Conservation (phyloP, 1,140 invertebrate species). For the Paralvinella palmiformis region DNA sequence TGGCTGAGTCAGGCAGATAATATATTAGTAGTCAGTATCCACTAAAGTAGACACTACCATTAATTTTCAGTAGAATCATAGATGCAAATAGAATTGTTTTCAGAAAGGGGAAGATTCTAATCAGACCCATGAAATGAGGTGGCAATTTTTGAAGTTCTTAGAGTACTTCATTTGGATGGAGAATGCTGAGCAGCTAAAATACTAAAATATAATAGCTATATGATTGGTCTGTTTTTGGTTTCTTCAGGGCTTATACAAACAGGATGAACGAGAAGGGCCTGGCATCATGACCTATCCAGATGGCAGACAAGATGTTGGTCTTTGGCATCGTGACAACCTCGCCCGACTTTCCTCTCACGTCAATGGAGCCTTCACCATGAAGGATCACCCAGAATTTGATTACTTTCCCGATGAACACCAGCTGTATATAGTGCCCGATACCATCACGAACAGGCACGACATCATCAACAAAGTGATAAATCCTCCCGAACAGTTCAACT, state of each 20-base stretch:
- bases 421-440: background rate
- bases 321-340: conserved; percentile 44
- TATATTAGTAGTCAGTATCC: no score
- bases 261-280: conserved; percentile 45
- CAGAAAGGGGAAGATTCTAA: no score
- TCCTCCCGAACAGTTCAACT: background rate
- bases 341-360: conserved; percentile 36
- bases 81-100: no score
- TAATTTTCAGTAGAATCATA: no score
- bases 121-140: no score
- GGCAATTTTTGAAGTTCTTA: no score
- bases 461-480: conserved; percentile 18
- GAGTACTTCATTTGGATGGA: no score
- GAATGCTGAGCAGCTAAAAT: no score
- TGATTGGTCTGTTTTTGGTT: conserved; percentile 10
- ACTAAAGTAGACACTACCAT: no score
- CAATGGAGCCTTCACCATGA: conserved; percentile 34
- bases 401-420: conserved; percentile 30
- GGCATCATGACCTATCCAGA: conserved; percentile 44
- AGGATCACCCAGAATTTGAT: conserved; percentile 38
- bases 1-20: no score
- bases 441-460: background rate
- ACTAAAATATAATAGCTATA: no score
- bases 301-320: conserved; percentile 42
- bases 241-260: conserved; percentile 45